Conservation (phyloP, 2,113 vertebrate genomes). For the Cephalopterus ornatus region DNA sequence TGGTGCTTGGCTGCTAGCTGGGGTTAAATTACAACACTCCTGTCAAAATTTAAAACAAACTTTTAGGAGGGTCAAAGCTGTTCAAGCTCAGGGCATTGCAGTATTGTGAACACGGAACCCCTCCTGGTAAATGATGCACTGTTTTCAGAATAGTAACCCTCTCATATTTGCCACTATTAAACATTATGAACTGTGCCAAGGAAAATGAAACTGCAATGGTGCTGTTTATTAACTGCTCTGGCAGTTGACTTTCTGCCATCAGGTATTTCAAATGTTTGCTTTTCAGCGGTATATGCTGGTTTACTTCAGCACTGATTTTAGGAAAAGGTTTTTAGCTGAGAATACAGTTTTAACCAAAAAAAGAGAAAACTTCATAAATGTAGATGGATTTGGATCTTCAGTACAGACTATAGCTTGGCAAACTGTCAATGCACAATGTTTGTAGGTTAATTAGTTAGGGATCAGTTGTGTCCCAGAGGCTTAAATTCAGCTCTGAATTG, state of each 20-base stretch:
- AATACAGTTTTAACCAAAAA: neutral
- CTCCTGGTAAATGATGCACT: neutral
- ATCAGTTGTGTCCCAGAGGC: constrained; percentile 35
- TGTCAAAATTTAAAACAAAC: neutral
- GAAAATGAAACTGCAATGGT: neutral
- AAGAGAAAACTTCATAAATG: neutral
- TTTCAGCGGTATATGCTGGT: neutral
- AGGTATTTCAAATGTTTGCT: neutral
- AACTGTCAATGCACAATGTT: neutral
- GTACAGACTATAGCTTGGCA: neutral
- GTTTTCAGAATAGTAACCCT: neutral
- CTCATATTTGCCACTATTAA: neutral
- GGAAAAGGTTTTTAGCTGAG: neutral
- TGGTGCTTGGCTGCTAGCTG: neutral
- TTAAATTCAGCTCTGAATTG: constrained; percentile 33
- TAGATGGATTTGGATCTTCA: neutral
- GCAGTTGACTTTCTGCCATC: neutral
- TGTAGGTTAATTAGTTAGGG: constrained; percentile 64
- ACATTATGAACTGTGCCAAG: neutral
- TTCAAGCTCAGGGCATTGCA: neutral
- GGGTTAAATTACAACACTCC: neutral
- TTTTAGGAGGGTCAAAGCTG: neutral
- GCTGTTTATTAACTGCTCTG: neutral
- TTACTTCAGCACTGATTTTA: neutral
- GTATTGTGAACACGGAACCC: neutral